A percentile compares a stretch with the other conserved stretches of the same genome.
Conservation (phyloP, 2,113 vertebrate species). For the Paradisaea rubra region DNA sequence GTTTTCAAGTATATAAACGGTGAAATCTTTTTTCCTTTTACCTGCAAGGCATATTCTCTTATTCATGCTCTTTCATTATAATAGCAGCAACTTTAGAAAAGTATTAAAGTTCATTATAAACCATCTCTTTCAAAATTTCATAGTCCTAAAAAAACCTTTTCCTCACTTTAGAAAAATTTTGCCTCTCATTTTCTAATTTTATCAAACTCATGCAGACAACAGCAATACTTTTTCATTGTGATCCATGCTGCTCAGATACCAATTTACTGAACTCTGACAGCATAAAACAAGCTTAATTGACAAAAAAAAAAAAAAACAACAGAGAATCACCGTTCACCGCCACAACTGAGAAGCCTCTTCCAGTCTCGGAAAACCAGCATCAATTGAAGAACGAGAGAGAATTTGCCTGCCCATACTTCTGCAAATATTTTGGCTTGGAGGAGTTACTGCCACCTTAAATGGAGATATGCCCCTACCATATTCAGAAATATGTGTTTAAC, state of each 20-base stretch:
- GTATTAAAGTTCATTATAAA: slow-evolving; percentile 38
- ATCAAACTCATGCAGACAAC: not conserved
- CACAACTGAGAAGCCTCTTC: not conserved
- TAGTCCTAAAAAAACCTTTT: not conserved
- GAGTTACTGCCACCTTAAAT: not conserved
- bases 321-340: not conserved
- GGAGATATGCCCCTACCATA: not conserved
- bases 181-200: not conserved
- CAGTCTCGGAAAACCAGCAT: not conserved
- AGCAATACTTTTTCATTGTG: not conserved
- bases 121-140: slow-evolving; percentile 1
- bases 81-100: slow-evolving; percentile 21
- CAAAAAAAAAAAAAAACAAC: not conserved
- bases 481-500: not conserved
- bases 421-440: not conserved
- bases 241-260: not conserved
- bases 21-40: slow-evolving; percentile 1
- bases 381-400: not conserved
- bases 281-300: slow-evolving; percentile 1
- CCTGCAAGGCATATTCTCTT: slow-evolving; percentile 52
- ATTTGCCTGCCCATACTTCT: not conserved
- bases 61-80: slow-evolving; percentile 43
- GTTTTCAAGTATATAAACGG: slow-evolving; percentile 25
- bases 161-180: not conserved
- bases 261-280: slow-evolving; percentile 5